Evolutionary conservation across 2,888 invertebrate genomes (phyloP), one percentile per base, ranked within the genome.

Genomic region (Himalopsyche tibetana): DNA sequence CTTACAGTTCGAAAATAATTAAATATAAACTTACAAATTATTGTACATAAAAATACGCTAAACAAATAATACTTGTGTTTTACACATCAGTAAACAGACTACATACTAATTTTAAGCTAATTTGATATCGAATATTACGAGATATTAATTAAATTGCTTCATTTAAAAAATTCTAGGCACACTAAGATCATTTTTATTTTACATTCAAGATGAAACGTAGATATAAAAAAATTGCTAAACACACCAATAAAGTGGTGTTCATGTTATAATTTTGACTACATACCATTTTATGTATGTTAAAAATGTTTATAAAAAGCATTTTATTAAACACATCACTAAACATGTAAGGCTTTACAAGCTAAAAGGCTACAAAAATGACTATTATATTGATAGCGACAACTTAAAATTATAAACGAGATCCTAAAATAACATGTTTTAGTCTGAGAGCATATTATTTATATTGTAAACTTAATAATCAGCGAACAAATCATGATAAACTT

Each of bases 331-430:
- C 42, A 84, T 86, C 84, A 86, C 84, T 82, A 82, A 45, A 82
- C 83, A 79, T 51, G 42, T 79, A 86, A 84, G 82, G 84, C 86
- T 86, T 86, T 86, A 79, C 40, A 86, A 86, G 86, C 86, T 84
- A 74, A 84, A 86, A 84, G 84, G 84, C 84, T 84, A 82, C 81
- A 79, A 38, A 28, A 63, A 82, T 84, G 84, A 86, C 84, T 84
- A 86, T 17, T 74, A 19, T 80, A 80, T 80, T 56, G 80, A 84
- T 80, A 55, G 40, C 55, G 17, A 84, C 42, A 74, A 80, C 55
- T 45, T 80, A 84, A 84, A 82, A 82, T 19, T 81, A 36, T 83
- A 74, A 42, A 45, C 45, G n/a, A 83, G 74, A 69, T 74, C 74
- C 74, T 74, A 74, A 74, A 36, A 74, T 74, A 74, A 74, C 74